Conservation (phyloP, 2,113 vertebrate genomes). For the Corydoras maculifer region DNA sequence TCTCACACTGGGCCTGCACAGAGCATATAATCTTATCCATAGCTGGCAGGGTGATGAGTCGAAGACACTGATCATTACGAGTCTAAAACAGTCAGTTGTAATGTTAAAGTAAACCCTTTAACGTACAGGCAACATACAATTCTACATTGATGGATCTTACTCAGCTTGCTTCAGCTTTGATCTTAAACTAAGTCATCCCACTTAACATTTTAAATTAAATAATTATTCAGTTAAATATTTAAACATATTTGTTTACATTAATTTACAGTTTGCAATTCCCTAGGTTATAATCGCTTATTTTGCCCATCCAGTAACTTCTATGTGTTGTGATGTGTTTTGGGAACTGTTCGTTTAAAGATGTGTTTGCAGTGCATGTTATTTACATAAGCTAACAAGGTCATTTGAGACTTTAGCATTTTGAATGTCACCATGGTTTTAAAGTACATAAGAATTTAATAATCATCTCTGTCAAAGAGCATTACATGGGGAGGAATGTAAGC, state of each 20-base stretch:
- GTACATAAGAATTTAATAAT: slow-evolving; percentile 60
- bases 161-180: too few relatives aligned
- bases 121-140: too few relatives aligned
- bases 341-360: slow-evolving; percentile 37
- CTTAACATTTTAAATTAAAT: too few relatives aligned
- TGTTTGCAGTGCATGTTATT: slow-evolving; percentile 50
- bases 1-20: not conserved
- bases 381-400: slow-evolving; percentile 62
- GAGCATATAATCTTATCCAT: too few relatives aligned
- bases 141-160: too few relatives aligned
- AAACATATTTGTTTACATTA: too few relatives aligned
- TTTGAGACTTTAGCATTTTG: slow-evolving; percentile 57
- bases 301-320: slow-evolving; percentile 28
- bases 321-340: slow-evolving; percentile 26
- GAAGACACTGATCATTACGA: too few relatives aligned
- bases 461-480: slow-evolving; percentile 54
- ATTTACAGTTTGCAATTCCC: not conserved
- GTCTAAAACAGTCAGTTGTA: too few relatives aligned
- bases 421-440: slow-evolving; percentile 62
- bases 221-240: too few relatives aligned
- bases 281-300: slow-evolving; percentile 18
- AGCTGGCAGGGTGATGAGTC: too few relatives aligned
- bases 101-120: too few relatives aligned
- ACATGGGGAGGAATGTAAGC: slow-evolving; percentile 42
- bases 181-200: too few relatives aligned